A percentile compares a stretch with the other conserved stretches of the same genome.
Evolutionary conservation across 2,113 vertebrate genomes (phyloP).

Genomic region (crab-eating macaque (Macaca fascicularis)): T2T-MFA8v1.1 NC_088393.1:45441501-45442000

Average conservation of each 20-base stretch:
- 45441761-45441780: slow-evolving; percentile 29
- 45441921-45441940: slow-evolving; percentile 95
- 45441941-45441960: slow-evolving; percentile 94
- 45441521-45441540: too few species aligned
- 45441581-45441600: too few species aligned
- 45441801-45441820: background rate
- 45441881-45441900: background rate
- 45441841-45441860: background rate
- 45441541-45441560: too few species aligned
- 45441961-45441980: slow-evolving; percentile 96
- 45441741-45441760: background rate
- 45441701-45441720: background rate
- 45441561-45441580: too few species aligned
- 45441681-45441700: background rate
- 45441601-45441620: too few species aligned
- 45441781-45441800: background rate
- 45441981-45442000: slow-evolving; percentile 98
- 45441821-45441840: background rate
- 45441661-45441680: background rate
- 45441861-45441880: background rate
- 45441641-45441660: background rate
- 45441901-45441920: slow-evolving; percentile 92
- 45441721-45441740: background rate
- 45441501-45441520: too few species aligned
- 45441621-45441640: too few species aligned